Percentiles rank a stretch among this genome's conserved stretches.
Conservation (phyloP, 2,888 invertebrate species). For the Malacosoma neustria region DNA sequence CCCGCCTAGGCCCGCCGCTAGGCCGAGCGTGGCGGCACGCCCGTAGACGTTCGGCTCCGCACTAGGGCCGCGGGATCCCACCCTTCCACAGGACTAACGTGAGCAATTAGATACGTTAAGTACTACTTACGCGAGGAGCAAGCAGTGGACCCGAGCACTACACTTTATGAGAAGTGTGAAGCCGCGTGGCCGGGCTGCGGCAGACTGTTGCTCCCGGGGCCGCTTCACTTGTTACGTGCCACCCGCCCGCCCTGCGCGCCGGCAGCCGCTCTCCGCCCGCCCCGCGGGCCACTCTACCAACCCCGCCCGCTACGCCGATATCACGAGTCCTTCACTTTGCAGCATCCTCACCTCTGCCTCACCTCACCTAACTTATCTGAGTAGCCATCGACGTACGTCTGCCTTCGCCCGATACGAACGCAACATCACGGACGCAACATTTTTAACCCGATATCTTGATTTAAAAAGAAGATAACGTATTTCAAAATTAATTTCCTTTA, state of each 20-base stretch:
- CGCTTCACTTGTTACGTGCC: conserved; percentile 73
- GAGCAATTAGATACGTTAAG: conserved; percentile 40
- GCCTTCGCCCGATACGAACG: not conserved
- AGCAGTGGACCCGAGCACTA: conserved; percentile 34
- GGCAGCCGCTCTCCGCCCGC: conserved; percentile 30
- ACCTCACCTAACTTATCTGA: conserved; percentile 30
- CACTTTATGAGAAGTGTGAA: conserved; percentile 48
- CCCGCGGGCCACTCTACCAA: conserved; percentile 33
- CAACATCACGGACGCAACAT: conserved; percentile 1
- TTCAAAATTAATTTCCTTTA: not conserved
- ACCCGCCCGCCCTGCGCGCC: conserved; percentile 52
- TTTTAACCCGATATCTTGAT: not conserved
- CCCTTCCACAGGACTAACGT: conserved; percentile 23
- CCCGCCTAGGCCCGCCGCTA: conserved; percentile 6
- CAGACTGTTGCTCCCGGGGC: conserved; percentile 74
- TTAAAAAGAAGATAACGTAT: not conserved
- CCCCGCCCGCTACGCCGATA: conserved; percentile 59
- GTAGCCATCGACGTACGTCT: conserved; percentile 16
- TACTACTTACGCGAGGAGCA: conserved; percentile 55
- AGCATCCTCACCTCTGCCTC: conserved; percentile 36
- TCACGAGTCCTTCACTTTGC: conserved; percentile 57
- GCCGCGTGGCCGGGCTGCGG: conserved; percentile 72
- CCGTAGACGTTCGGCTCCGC: conserved; percentile 7
- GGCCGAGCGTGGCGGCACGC: conserved; percentile 8
- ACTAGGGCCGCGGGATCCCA: conserved; percentile 10